phyloP scores from a whole-genome alignment of 2,113 vertebrate genomes.

The Psittacula cyanocephala region DNA sequence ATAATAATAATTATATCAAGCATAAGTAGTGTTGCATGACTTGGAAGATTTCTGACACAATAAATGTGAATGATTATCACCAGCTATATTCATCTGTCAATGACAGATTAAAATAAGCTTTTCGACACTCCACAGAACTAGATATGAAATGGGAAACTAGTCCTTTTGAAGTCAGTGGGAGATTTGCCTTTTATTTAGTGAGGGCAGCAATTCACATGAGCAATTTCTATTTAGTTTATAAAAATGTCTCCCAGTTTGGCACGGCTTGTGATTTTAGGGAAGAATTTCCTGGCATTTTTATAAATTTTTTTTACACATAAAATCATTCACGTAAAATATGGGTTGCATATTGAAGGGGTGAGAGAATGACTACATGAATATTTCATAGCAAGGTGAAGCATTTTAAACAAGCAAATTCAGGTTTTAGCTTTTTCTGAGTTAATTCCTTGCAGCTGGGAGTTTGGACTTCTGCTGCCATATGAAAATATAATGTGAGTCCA shows the following conservation, averaged over 20 bases:
- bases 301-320: background rate
- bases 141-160: background rate
- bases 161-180: background rate
- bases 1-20: background rate
- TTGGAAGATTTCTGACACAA: background rate
- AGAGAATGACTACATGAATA: background rate
- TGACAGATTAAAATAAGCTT: background rate
- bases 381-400: background rate
- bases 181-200: background rate
- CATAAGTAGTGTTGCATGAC: background rate
- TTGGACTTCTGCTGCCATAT: background rate
- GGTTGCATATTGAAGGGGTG: background rate
- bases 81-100: background rate
- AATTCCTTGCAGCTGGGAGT: background rate
- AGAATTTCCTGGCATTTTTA: background rate
- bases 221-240: background rate
- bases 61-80: background rate
- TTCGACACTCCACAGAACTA: background rate
- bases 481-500: background rate
- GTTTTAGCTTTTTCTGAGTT: background rate
- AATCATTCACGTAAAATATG: background rate
- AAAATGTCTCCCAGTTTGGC: background rate
- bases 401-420: background rate
- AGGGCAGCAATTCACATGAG: background rate
- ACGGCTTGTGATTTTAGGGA: background rate